These are phyloP conservation scores for Syngnathus floridae DNA, from an alignment of 2,113 vertebrate genomes.

Conservation along the genomic window DNA sequence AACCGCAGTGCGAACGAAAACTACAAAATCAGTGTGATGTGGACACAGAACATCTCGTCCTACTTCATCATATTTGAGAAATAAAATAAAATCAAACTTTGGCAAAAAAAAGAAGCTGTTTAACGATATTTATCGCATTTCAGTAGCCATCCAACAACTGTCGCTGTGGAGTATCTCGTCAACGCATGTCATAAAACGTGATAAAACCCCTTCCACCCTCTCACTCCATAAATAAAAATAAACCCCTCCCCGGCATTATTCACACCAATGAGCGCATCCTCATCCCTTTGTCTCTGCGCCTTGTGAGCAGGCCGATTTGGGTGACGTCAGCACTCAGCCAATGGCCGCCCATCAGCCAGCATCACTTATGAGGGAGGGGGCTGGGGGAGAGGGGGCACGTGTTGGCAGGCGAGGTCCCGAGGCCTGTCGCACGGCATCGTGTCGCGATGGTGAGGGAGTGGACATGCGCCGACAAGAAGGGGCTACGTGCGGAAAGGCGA, in stretches of 20 bases:
- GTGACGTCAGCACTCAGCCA: slow-evolving; percentile 51
- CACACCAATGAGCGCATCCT: slow-evolving; percentile 22
- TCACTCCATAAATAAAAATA: neutral
- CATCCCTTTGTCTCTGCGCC: slow-evolving; percentile 38
- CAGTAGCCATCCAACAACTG: neutral
- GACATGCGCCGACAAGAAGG: slow-evolving; percentile 24
- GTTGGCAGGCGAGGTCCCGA: slow-evolving; percentile 45
- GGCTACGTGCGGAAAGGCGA: slow-evolving; percentile 11
- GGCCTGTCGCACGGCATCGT: slow-evolving; percentile 57
- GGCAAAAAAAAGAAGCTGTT: neutral
- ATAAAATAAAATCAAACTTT: neutral
- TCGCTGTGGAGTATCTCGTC: neutral
- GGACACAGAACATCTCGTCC: slow-evolving; percentile 26
- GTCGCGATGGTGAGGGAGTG: slow-evolving; percentile 42
- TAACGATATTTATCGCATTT: neutral
- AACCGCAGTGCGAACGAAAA: too few relatives aligned
- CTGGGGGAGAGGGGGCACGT: slow-evolving; percentile 37
- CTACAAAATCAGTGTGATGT: slow-evolving; percentile 21
- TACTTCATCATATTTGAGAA: slow-evolving; percentile 8
- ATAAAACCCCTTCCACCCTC: neutral
- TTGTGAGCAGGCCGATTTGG: slow-evolving; percentile 35
- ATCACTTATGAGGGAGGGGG: slow-evolving; percentile 27
- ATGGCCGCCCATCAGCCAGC: slow-evolving; percentile 32
- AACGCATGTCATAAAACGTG: slow-evolving; percentile 4
- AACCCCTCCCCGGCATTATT: slow-evolving; percentile 16